Conservation (phyloP, 2,113 vertebrate species). For the Morone chrysops region DNA sequence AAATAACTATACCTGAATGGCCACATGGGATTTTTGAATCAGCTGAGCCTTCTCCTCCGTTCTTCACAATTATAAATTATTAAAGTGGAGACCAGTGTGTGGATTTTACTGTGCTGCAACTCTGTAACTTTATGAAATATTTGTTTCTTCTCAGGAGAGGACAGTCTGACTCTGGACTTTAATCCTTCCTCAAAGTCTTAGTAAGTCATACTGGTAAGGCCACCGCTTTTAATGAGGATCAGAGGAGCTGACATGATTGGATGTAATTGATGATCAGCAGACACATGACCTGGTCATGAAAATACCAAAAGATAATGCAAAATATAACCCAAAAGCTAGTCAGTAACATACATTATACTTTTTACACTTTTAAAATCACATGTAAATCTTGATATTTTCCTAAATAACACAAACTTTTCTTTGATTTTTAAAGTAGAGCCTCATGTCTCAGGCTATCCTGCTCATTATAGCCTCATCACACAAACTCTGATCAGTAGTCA, state of each 20-base stretch:
- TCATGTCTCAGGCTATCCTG: not conserved
- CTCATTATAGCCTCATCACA: not conserved
- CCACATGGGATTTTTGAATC: not conserved
- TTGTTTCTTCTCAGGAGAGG: slow-evolving; percentile 1
- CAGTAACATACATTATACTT: not conserved
- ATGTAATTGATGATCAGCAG: slow-evolving; percentile 7
- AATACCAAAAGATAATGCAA: not conserved
- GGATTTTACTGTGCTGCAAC: not conserved
- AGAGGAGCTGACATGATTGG: slow-evolving; percentile 11
- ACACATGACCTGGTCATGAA: slow-evolving; percentile 1
- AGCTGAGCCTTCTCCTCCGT: not conserved
- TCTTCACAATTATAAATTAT: not conserved
- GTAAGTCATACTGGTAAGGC: not conserved
- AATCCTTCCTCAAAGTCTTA: not conserved
- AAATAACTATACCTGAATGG: not conserved
- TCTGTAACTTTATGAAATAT: not conserved
- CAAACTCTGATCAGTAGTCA: not conserved
- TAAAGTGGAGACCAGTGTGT: slow-evolving; percentile 1
- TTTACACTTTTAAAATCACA: not conserved
- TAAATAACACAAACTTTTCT: not conserved
- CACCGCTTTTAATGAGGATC: not conserved
- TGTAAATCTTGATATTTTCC: not conserved
- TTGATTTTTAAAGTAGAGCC: not conserved
- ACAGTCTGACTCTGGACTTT: not conserved
- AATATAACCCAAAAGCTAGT: not conserved